Conservation (phyloP, 2,888 invertebrate genomes). For the Steinernema carpocapsae region DNA sequence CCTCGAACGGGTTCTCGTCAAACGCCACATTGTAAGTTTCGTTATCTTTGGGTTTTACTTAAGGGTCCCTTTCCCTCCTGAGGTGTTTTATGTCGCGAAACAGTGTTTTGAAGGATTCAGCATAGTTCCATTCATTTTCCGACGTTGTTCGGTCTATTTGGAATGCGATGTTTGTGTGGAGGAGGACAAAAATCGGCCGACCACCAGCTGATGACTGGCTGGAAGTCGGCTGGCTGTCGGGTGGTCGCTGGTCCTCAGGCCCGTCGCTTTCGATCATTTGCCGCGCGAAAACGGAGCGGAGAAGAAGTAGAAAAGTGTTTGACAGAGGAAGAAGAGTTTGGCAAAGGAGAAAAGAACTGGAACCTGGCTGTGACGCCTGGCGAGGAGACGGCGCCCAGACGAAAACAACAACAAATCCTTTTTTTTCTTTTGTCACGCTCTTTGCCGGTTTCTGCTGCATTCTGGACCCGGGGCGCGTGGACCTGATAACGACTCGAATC, state of each 20-base stretch:
- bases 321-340: no score
- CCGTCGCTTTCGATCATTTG: neutral
- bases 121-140: constrained; percentile 24
- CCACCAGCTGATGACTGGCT: constrained; percentile 12
- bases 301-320: no score
- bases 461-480: no score
- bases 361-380: neutral
- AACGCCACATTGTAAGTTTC: constrained; percentile 25
- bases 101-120: neutral
- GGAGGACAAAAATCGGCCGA: constrained; percentile 4
- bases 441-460: no score
- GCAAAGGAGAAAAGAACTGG: no score
- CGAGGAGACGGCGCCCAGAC: neutral
- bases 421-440: no score
- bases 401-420: neutral
- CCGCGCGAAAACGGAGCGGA: constrained; percentile 18
- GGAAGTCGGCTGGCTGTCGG: neutral
- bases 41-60: constrained; percentile 13
- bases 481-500: no score
- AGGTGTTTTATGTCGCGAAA: neutral
- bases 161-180: constrained; percentile 12
- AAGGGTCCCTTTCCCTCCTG: no score
- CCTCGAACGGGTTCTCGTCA: constrained; percentile 7
- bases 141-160: neutral
- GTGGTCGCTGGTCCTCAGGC: neutral